A percentile compares a stretch with the other conserved stretches of the same genome.
phyloP scores from a whole-genome alignment of 1,140 invertebrate genomes.

The Euschistus heros region DNA sequence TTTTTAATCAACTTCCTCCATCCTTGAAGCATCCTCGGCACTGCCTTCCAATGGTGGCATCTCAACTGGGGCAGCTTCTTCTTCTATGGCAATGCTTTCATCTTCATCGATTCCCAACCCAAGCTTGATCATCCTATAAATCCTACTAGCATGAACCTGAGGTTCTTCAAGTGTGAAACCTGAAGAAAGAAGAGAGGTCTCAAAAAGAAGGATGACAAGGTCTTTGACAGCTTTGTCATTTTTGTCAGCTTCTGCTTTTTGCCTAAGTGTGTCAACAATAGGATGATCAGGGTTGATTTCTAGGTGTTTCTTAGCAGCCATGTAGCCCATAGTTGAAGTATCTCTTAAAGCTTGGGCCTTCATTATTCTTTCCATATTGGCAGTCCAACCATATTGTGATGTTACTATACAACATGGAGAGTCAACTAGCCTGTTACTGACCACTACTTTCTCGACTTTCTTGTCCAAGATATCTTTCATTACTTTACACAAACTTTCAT shows the following conservation, averaged over 20 bases:
- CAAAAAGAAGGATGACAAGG: constrained; percentile 83
- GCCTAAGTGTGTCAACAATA: constrained; percentile 79
- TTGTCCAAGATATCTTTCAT: constrained; percentile 98
- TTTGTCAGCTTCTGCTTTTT: constrained; percentile 88
- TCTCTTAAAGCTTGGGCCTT: constrained; percentile 93
- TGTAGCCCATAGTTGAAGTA: constrained; percentile 95
- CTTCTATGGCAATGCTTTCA: constrained; percentile 52
- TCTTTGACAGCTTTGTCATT: constrained; percentile 96
- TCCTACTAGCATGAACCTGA: constrained; percentile 66
- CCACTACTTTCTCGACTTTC: constrained; percentile 94
- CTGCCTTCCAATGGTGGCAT: constrained; percentile 61
- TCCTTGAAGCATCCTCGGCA: constrained; percentile 85
- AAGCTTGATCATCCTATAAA: constrained; percentile 92
- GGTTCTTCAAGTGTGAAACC: constrained; percentile 87
- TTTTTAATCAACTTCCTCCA: constrained; percentile 97
- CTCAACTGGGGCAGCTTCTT: constrained; percentile 55
- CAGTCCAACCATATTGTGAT: constrained; percentile 97
- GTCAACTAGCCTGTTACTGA: constrained; percentile 86
- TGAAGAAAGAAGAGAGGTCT: constrained; percentile 81
- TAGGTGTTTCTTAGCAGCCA: constrained; percentile 94
- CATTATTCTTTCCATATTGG: constrained; percentile 99
- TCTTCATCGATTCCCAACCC: constrained; percentile 94
- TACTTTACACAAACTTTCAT: constrained; percentile 89
- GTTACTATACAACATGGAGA: constrained; percentile 99
- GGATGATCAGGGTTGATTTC: constrained; percentile 97